These are phyloP conservation scores for Enteromius paludinosus DNA, from an alignment of 2,797 vertebrate species.

Conservation along the genomic window DNA sequence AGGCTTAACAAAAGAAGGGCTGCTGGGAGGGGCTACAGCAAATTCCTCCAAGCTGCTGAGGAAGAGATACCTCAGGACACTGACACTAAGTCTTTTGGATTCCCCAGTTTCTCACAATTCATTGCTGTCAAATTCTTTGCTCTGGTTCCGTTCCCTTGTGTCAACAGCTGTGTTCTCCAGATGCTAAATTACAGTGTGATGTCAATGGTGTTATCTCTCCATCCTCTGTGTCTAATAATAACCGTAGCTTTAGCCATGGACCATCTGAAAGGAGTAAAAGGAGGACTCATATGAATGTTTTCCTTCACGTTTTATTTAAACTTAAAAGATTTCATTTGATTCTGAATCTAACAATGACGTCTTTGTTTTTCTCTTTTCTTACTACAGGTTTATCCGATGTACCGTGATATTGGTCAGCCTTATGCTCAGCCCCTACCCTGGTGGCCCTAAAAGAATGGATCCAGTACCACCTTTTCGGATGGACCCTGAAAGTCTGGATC, in stretches of 20 bases:
- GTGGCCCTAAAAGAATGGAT: constrained; percentile 81
- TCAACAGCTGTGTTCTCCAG: constrained; percentile 73
- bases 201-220: constrained; percentile 63
- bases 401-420: constrained; percentile 78
- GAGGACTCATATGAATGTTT: not conserved
- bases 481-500: constrained; percentile 85
- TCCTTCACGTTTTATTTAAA: not conserved
- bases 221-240: constrained; percentile 74
- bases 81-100: constrained; percentile 56
- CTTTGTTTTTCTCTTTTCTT: constrained; percentile 36
- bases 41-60: constrained; percentile 56
- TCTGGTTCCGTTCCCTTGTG: constrained; percentile 56
- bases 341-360: constrained; percentile 8
- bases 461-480: constrained; percentile 76
- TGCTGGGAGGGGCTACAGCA: constrained; percentile 45
- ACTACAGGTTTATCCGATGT: constrained; percentile 85
- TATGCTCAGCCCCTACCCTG: constrained; percentile 58
- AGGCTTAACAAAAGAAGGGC: constrained; percentile 61
- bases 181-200: constrained; percentile 78
- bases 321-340: not conserved
- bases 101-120: constrained; percentile 57
- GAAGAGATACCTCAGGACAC: constrained; percentile 59
- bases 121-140: constrained; percentile 55
- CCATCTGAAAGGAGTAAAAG: constrained; percentile 38
- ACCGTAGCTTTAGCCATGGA: constrained; percentile 59